Percentiles rank a stretch among this genome's conserved stretches.
Conservation (phyloP, 2,888 invertebrate species). For the Rugalucina vietnamica region DNA sequence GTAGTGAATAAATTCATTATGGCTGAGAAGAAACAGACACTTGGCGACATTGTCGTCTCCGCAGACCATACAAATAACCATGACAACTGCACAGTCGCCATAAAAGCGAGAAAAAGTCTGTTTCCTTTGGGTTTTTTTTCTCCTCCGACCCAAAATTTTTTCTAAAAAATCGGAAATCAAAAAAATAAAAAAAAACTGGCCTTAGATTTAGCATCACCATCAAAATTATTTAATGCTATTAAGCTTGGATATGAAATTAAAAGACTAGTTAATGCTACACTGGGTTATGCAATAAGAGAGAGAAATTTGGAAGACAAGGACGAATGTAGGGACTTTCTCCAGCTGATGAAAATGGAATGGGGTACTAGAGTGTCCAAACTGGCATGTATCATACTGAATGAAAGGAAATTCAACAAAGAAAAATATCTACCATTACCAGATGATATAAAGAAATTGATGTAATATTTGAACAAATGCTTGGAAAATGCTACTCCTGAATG, state of each 20-base stretch:
- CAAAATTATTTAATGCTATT: no score
- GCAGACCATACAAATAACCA: no score
- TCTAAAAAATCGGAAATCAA: no score
- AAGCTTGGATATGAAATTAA: constrained; percentile 59
- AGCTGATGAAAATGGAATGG: constrained; percentile 30
- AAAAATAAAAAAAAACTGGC: no score
- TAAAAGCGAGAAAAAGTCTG: no score
- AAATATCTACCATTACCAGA: neutral
- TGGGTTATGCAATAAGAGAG: constrained; percentile 31
- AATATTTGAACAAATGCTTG: neutral
- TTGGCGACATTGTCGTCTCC: no score
- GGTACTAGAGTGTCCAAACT: neutral
- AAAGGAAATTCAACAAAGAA: neutral
- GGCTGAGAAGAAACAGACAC: no score
- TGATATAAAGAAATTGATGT: neutral
- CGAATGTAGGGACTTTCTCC: constrained; percentile 39
- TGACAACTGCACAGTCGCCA: no score
- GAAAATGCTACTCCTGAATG: neutral
- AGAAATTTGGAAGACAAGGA: constrained; percentile 13
- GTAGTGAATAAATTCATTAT: no score
- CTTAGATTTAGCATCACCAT: no score
- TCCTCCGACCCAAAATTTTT: no score
- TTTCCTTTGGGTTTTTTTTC: no score
- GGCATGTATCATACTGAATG: neutral
- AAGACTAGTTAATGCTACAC: constrained; percentile 47